These are phyloP conservation scores for Clarias laeviceps DNA, from an alignment of 2,797 vertebrate species.

Conservation along the genomic window DNA sequence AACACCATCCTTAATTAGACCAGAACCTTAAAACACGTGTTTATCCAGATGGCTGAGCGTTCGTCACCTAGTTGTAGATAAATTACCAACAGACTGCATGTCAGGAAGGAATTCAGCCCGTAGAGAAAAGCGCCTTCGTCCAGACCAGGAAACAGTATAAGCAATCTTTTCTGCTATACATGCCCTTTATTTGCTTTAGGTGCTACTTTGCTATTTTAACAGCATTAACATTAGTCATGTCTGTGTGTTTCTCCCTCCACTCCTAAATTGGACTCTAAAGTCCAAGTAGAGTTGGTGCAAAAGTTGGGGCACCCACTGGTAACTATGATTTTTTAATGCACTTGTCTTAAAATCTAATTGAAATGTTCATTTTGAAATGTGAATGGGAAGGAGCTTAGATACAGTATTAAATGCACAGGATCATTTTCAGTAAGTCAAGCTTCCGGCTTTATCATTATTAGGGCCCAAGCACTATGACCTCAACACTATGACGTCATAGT, in stretches of 20 bases:
- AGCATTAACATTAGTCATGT: background rate
- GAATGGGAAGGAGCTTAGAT: background rate
- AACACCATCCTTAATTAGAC: constrained; percentile 49
- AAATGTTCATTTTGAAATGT: background rate
- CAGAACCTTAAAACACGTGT: constrained; percentile 25
- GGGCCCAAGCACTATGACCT: too few relatives aligned
- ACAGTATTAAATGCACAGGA: background rate
- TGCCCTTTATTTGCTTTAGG: background rate
- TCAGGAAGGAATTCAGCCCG: constrained; percentile 12
- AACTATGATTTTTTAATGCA: background rate
- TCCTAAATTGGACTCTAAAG: too few relatives aligned
- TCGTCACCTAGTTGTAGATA: constrained; percentile 6
- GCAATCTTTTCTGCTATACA: background rate
- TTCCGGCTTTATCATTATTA: background rate
- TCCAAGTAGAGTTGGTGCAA: background rate
- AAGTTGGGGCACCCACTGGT: background rate
- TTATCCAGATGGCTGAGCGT: constrained; percentile 43
- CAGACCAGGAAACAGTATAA: background rate
- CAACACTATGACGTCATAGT: too few relatives aligned
- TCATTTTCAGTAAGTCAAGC: background rate
- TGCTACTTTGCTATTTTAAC: background rate
- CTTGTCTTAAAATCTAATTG: background rate
- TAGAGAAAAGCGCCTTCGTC: background rate
- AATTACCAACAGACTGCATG: constrained; percentile 52
- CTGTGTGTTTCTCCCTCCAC: background rate